Evolutionary conservation across 2,113 vertebrate genomes (phyloP).

Genomic region (Pycnonotus jocosus): DNA sequence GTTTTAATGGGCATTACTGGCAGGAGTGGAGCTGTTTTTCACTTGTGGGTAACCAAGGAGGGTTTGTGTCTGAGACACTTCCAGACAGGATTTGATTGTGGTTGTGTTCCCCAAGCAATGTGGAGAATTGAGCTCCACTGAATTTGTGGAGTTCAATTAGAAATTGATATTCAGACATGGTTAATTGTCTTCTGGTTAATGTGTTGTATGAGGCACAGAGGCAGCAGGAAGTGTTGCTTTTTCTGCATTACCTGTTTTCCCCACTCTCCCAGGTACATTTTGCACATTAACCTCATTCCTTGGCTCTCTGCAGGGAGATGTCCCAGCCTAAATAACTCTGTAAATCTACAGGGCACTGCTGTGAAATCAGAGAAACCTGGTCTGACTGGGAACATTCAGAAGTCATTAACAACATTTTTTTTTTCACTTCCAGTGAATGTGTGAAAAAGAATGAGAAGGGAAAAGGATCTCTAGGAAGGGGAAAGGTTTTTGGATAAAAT

Average conservation of each 20-base stretch:
- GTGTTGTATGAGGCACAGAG: not conserved
- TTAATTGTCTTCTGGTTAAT: not conserved
- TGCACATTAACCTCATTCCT: not conserved
- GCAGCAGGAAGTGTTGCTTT: not conserved
- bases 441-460: not conserved
- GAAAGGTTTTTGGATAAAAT: not conserved
- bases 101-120: not conserved
- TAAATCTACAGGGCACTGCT: not conserved
- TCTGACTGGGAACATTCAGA: not conserved
- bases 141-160: not conserved
- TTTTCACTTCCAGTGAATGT: not conserved
- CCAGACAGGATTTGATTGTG: fast-evolving
- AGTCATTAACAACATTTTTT: not conserved
- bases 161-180: not conserved
- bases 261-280: not conserved
- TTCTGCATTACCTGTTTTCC: not conserved
- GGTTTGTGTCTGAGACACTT: not conserved
- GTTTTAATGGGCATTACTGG: not conserved
- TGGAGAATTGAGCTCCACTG: not conserved
- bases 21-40: not conserved
- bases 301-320: not conserved
- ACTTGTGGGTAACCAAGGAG: not conserved
- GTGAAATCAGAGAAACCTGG: not conserved
- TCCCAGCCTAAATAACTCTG: not conserved
- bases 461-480: not conserved